These are phyloP conservation scores for Euplexia lucipara DNA, from an alignment of 2,888 invertebrate species.

Conservation along the genomic window DNA sequence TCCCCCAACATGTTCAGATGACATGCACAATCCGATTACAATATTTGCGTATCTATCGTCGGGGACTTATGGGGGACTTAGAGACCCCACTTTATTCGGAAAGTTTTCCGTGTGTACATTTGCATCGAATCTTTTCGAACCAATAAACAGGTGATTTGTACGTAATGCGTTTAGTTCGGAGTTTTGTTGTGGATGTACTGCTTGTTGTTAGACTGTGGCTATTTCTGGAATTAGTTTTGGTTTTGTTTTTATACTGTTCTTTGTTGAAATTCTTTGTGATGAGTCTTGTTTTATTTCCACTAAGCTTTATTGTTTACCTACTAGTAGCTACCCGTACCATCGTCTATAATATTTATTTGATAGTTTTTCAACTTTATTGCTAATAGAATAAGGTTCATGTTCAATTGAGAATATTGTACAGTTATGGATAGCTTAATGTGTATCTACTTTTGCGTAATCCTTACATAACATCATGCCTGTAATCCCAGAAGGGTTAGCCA, in stretches of 20 bases:
- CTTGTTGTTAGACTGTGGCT: slow-evolving; percentile 34
- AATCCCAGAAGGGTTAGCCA: no score
- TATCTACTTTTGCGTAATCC: no score
- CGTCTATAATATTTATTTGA: no score
- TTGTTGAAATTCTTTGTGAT: slow-evolving; percentile 13
- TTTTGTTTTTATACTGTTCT: slow-evolving; percentile 24
- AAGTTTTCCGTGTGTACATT: slow-evolving; percentile 63
- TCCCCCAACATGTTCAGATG: slow-evolving; percentile 45
- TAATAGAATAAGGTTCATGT: no score
- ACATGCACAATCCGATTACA: slow-evolving; percentile 75
- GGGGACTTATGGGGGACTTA: slow-evolving; percentile 62
- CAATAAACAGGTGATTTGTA: slow-evolving; percentile 65
- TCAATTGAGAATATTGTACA: no score
- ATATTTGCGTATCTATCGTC: slow-evolving; percentile 71
- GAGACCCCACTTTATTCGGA: slow-evolving; percentile 62
- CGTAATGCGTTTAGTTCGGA: slow-evolving; percentile 58
- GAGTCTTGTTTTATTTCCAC: not conserved
- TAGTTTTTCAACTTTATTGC: no score
- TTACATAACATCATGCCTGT: no score
- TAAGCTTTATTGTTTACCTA: not conserved
- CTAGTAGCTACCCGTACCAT: no score
- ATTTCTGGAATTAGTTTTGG: slow-evolving; percentile 34
- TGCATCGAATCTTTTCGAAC: slow-evolving; percentile 60
- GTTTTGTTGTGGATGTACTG: slow-evolving; percentile 45
- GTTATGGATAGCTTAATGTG: no score